These are phyloP conservation scores for Poeciliopsis presidionis DNA, from an alignment of 2,797 vertebrate genomes.

Conservation along the genomic window DNA sequence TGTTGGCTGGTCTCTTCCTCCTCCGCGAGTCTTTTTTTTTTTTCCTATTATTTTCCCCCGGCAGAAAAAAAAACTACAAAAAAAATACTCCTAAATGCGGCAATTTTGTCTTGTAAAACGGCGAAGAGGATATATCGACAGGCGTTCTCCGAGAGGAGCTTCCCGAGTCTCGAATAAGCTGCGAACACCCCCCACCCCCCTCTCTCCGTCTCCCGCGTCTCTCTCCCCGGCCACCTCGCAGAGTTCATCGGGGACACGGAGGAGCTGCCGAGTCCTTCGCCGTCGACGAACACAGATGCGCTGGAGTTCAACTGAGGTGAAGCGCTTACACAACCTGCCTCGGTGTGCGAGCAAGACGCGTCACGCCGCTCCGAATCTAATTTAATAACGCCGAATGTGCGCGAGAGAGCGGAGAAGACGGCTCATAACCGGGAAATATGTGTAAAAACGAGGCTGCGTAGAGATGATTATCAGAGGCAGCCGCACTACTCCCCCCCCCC, in stretches of 20 bases:
- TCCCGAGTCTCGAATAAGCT: background rate
- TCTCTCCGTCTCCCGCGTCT: slow-evolving; percentile 3
- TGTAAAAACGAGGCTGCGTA: slow-evolving; percentile 30
- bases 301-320: slow-evolving; percentile 84
- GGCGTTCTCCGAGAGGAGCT: slow-evolving; percentile 5
- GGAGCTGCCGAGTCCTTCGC: slow-evolving; percentile 54
- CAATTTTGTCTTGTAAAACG: slow-evolving; percentile 5
- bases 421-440: slow-evolving; percentile 43
- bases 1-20: slow-evolving; percentile 37
- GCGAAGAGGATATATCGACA: slow-evolving; percentile 3
- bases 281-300: slow-evolving; percentile 68
- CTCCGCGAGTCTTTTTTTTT: slow-evolving; percentile 37
- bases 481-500: slow-evolving; percentile 24
- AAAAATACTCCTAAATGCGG: background rate
- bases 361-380: slow-evolving; percentile 24
- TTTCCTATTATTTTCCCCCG: slow-evolving; percentile 32
- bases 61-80: background rate
- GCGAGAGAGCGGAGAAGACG: background rate
- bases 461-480: slow-evolving; percentile 55
- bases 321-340: slow-evolving; percentile 75
- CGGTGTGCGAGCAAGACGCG: slow-evolving; percentile 27
- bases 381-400: slow-evolving; percentile 49
- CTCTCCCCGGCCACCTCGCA: slow-evolving; percentile 43
- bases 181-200: background rate
- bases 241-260: slow-evolving; percentile 70